Percentiles rank a stretch among this genome's conserved stretches.
phyloP scores from a whole-genome alignment of 1,140 invertebrate genomes.

The Macrocentrus cingulum region DNA sequence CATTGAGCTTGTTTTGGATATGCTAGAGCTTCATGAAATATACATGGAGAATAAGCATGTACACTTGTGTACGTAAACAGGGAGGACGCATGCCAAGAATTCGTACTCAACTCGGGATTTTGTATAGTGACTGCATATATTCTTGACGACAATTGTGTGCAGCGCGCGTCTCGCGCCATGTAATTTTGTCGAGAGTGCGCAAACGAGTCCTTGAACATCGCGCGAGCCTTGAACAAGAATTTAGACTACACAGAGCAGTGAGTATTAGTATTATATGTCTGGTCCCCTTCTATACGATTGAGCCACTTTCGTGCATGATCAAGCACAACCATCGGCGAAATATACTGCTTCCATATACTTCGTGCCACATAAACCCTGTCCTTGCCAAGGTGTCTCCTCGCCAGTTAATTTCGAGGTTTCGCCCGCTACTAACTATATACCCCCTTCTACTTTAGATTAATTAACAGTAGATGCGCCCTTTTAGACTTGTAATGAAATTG shows the following conservation, averaged over 20 bases:
- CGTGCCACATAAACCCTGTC: too few species aligned
- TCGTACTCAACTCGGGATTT: constrained; percentile 6
- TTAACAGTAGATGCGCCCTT: too few species aligned
- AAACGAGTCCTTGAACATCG: constrained; percentile 17
- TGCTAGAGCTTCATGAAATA: background rate
- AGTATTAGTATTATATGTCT: too few species aligned
- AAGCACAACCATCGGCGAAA: background rate
- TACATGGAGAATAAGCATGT: background rate
- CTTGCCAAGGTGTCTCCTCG: too few species aligned
- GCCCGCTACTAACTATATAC: too few species aligned
- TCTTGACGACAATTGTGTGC: constrained; percentile 24
- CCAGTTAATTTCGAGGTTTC: too few species aligned
- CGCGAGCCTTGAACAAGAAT: constrained; percentile 26
- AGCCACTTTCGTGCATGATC: too few species aligned
- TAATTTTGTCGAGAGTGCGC: constrained; percentile 1
- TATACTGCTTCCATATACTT: too few species aligned
- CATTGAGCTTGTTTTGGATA: too few species aligned
- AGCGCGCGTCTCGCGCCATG: constrained; percentile 17
- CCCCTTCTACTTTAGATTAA: too few species aligned
- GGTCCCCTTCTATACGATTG: constrained; percentile 8
- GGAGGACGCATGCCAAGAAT: background rate
- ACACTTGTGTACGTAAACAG: background rate
- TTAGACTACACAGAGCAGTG: too few species aligned
- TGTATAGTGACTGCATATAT: constrained; percentile 21
- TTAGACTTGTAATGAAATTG: too few species aligned